phyloP scores from a whole-genome alignment of 2,113 vertebrate genomes.

The Dryoscopus gambensis region DNA sequence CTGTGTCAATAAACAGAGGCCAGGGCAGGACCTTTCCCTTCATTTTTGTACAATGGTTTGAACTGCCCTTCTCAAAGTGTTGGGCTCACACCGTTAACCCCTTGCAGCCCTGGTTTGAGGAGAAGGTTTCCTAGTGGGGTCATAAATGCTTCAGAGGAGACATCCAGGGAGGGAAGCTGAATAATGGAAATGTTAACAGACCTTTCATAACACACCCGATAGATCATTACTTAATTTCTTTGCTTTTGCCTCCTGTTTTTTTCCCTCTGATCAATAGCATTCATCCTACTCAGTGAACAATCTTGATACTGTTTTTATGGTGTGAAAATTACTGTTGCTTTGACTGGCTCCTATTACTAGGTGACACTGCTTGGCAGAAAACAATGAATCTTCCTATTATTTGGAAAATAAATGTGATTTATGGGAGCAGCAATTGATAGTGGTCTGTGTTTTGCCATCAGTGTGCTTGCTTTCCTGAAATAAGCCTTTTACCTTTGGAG shows the following conservation, averaged over 20 bases:
- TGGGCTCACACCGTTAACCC: background rate
- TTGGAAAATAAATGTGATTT: conserved; percentile 34
- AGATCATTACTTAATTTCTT: conserved; percentile 5
- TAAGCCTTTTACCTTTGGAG: background rate
- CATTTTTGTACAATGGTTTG: background rate
- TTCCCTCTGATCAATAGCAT: background rate
- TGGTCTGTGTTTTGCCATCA: background rate
- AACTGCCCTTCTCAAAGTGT: background rate
- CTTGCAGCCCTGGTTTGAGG: background rate
- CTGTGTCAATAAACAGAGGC: background rate
- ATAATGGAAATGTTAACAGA: conserved; percentile 32
- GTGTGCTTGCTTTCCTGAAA: background rate
- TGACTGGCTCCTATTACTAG: conserved; percentile 20
- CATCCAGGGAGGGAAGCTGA: background rate
- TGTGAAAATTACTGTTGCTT: conserved; percentile 51
- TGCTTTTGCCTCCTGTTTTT: background rate
- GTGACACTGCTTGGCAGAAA: conserved; percentile 3
- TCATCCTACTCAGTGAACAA: conserved; percentile 22
- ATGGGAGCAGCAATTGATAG: background rate
- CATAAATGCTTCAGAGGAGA: background rate
- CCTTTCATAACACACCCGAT: background rate
- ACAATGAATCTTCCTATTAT: conserved; percentile 34
- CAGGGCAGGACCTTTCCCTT: background rate
- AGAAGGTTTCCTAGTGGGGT: background rate
- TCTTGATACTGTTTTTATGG: conserved; percentile 34